Evolutionary conservation across 2,113 vertebrate genomes (phyloP).

Genomic region (Apteryx mantelli): DNA sequence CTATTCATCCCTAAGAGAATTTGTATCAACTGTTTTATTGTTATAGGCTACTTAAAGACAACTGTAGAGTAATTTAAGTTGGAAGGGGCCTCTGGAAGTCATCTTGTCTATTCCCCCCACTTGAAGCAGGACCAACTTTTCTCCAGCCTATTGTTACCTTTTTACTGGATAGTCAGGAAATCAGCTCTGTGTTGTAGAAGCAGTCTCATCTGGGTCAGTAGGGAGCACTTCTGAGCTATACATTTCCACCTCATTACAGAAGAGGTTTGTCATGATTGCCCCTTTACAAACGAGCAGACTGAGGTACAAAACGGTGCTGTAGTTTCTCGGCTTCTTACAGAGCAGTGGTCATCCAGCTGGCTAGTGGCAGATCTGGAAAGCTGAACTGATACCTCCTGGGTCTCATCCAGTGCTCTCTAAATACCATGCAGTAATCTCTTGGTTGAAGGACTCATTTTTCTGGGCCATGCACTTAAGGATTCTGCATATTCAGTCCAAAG

Average conservation of each 20-base stretch:
- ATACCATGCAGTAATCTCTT: background rate
- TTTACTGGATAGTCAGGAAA: background rate
- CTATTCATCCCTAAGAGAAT: background rate
- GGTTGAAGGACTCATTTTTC: background rate
- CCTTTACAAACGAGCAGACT: background rate
- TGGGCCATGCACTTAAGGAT: background rate
- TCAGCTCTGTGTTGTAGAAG: background rate
- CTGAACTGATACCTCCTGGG: background rate
- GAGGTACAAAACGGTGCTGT: background rate
- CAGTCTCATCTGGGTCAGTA: background rate
- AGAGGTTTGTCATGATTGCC: background rate
- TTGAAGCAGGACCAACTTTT: background rate
- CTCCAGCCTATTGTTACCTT: background rate
- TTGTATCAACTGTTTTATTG: background rate
- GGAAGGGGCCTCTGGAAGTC: background rate
- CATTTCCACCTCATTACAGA: background rate
- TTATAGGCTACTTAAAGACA: background rate
- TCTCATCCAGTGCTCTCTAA: background rate
- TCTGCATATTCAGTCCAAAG: background rate
- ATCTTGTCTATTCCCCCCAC: background rate
- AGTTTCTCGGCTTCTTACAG: background rate
- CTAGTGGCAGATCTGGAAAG: background rate
- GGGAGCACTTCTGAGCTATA: background rate
- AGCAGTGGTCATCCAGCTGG: background rate
- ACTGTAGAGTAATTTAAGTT: background rate